Percentiles rank a stretch among this genome's conserved stretches.
Evolutionary conservation across 2,113 vertebrate genomes (phyloP).

Genomic region (Gopherus evgoodei): DNA sequence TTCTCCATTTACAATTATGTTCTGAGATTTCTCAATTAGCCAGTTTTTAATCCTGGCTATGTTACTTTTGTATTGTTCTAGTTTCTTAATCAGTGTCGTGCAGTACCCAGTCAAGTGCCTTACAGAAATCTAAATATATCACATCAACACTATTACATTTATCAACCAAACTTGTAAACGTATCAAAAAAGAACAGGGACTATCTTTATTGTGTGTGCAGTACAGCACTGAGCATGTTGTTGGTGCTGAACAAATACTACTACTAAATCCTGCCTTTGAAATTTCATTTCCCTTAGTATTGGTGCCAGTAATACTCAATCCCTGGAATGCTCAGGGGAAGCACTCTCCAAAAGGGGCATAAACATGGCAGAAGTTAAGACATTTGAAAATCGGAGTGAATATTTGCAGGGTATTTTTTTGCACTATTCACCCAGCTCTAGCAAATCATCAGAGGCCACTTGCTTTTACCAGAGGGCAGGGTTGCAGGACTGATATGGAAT

Average conservation of each 20-base stretch:
- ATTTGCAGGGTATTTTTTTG: not conserved
- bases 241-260: not conserved
- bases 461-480: not conserved
- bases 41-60: not conserved
- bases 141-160: not conserved
- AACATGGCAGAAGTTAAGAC: not conserved
- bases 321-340: not conserved
- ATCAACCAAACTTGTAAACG: not conserved
- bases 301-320: accelerated
- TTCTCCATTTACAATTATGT: not conserved
- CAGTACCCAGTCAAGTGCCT: not conserved
- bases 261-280: not conserved
- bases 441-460: not conserved
- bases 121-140: not conserved
- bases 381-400: not conserved
- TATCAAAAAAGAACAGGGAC: not conserved
- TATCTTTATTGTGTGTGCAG: not conserved
- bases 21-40: not conserved
- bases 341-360: not conserved
- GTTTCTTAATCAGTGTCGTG: not conserved
- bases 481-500: not conserved
- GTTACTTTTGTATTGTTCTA: not conserved
- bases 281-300: not conserved
- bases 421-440: not conserved
- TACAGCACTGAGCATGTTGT: not conserved